Percentiles rank a stretch among this genome's conserved stretches.
Conservation (phyloP, 2,113 vertebrate species). For the Paramormyrops kingsleyae region DNA sequence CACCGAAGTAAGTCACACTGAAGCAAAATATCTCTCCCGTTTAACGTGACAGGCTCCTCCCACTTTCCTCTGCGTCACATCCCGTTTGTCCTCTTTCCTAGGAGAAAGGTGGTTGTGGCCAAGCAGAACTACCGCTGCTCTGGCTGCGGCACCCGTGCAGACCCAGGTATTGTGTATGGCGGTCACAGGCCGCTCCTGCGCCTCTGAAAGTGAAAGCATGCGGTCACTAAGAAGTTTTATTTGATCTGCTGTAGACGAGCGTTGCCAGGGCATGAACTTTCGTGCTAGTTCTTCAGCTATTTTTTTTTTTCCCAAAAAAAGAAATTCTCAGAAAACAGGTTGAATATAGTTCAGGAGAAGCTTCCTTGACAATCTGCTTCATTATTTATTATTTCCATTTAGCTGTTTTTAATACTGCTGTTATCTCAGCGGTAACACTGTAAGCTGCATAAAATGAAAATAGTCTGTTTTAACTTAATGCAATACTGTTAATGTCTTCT, state of each 20-base stretch:
- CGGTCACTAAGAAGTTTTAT: not conserved
- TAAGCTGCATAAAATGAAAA: not conserved
- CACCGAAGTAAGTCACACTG: constrained; percentile 74
- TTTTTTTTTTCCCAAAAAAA: not conserved
- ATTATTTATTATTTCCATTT: not conserved
- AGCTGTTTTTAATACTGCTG: not conserved
- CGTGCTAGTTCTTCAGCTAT: not conserved
- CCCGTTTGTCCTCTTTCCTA: constrained; percentile 34
- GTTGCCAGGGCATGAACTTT: not conserved
- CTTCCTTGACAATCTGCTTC: not conserved
- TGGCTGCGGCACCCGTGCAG: constrained; percentile 86
- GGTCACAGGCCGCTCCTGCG: not conserved
- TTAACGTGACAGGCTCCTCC: not conserved
- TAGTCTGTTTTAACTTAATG: not conserved
- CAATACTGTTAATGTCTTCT: not conserved
- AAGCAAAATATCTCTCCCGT: not conserved
- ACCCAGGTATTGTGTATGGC: constrained; percentile 66
- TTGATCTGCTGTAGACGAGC: not conserved
- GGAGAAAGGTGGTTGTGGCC: constrained; percentile 84
- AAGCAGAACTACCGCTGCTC: constrained; percentile 97
- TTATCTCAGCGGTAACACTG: not conserved
- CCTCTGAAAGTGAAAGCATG: not conserved
- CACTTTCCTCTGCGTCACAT: not conserved
- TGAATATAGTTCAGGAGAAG: not conserved
- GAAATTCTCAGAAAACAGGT: not conserved